Conservation (phyloP, 2,888 invertebrate genomes). For the Drosophila suboccidentalis region DNA sequence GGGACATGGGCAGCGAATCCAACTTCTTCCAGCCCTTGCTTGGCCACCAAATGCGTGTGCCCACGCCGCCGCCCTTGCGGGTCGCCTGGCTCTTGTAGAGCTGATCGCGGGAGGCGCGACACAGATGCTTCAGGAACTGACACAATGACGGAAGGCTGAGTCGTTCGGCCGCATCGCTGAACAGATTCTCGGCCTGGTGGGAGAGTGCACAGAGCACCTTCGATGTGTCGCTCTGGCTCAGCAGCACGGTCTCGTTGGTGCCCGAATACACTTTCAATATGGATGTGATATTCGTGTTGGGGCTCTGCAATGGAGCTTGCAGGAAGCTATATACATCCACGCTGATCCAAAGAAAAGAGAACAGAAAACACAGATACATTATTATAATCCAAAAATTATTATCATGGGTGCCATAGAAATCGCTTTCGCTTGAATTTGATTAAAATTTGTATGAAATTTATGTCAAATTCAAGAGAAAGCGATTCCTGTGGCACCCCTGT, state of each 20-base stretch:
- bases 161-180: conserved; percentile 94
- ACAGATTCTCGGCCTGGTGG: conserved; percentile 95
- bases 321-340: conserved; percentile 94
- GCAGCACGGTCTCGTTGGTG: conserved; percentile 87
- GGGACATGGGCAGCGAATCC: conserved; percentile 86
- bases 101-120: conserved; percentile 94
- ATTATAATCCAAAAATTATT: too few relatives aligned
- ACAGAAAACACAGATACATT: not conserved
- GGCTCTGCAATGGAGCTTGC: conserved; percentile 90
- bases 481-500: too few relatives aligned
- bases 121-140: conserved; percentile 93
- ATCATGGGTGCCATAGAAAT: too few relatives aligned
- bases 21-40: conserved; percentile 85
- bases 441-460: too few relatives aligned
- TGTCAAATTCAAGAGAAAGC: too few relatives aligned
- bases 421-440: too few relatives aligned
- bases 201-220: conserved; percentile 96
- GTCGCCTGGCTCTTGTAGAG: conserved; percentile 85
- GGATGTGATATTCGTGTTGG: conserved; percentile 86
- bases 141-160: conserved; percentile 94
- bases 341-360: conserved; percentile 85
- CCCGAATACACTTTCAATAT: conserved; percentile 85
- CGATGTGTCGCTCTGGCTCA: conserved; percentile 92
- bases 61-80: conserved; percentile 85
- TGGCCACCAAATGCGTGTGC: conserved; percentile 85